Evolutionary conservation across 2,888 invertebrate genomes (phyloP), one percentile per base, ranked within the genome.

Genomic region (Apamea epomidion): DNA sequence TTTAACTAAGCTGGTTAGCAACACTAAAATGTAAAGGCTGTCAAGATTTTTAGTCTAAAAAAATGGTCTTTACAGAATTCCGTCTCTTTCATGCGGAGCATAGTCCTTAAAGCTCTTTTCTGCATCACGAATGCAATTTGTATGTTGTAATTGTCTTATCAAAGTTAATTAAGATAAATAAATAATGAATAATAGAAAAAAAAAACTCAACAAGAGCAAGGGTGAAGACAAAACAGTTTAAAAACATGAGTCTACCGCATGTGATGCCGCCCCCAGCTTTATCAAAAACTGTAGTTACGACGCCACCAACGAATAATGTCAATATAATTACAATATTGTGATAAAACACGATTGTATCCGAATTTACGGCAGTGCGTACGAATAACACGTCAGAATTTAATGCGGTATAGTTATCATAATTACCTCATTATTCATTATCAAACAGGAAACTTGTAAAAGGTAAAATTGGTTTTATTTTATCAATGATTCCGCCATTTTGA

Each of bases 131-230:
- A 37, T 37, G 37, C 37, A 4, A 37, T 37, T 37, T 37, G 5
- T 37, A 37, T 37, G 37, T 37, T 37, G 37, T 37, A 37, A 4
- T 37, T 5, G 37, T 37, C 73, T 85, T 76, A 85, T 89, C 85
- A 80, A 74, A 69, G n/a, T 69, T 83, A 85, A 86, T 88, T 89
- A 82, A 86, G 90, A 88, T 88, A 79, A 82, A 42, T 77, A 37
- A 85, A 78, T 69, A 32, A 77, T 25, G 80, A 81, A 79, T 60
- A 81, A 75, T 80, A 78, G 68, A 78, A 87, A 83, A 74, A 45
- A 48, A 88, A 78, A 74, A 65, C 51, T 45, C 14, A 12, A 71
- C 48, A 71, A 78, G 81, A 76, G 64, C 79, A 89, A 78, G 79
- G 74, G 81, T 78, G 78, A 83, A 70, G 69, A 77, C 74, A 76